Base-by-base conservation (phyloP, 2,888 invertebrate genomes). In the Orchesellides sinensis region DNA sequence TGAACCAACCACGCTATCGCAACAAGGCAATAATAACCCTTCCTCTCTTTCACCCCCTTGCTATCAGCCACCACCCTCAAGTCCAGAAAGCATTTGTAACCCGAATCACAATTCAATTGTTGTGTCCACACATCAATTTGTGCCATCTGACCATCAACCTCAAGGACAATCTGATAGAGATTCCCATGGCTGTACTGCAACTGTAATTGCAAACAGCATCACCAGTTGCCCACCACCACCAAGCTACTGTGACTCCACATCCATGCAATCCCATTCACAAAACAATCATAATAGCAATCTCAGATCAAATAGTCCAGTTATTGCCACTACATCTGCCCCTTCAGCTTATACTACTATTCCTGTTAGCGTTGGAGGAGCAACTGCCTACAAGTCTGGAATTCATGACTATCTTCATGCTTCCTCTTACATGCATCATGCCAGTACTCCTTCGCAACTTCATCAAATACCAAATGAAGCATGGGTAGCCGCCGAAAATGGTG, bases 171-270 rank as follows among this genome's bases (percentile, higher is more conserved):
- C 21, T 32, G 40, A 40, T 40, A 40, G 40, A n/a, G n/a, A 40
- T 40, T 2, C 2, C 40, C 1, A 21, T 1, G 35, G 47, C 52
- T 19, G n/a, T n/a, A 27, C 21, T 17, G 2, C 27, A 56, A 17
- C 35, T 12, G 40, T n/a, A 14, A 69, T 69, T 56, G 27, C 70
- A 52, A 61, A 35, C 25, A 70, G 25, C 54, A 27, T 69, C n/a
- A 69, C n/a, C 68, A 14, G 69, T 23, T 63, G 56, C 8, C 54
- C 82, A 17, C n/a, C n/a, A n/a, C n/a, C n/a, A n/a, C 69, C 54
- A 70, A 79, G 72, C 40, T 85, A 82, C 54, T 85, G 85, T 49
- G 85, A 85, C 84, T 85, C 85, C 1, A 85, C 85, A 32, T 84
- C 85, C 19, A 35, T 65, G 6, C 56, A 61, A 17, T 47, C 59